phyloP scores from a whole-genome alignment of 2,797 vertebrate genomes.

The Gymnoscopelus microlampas region DNA sequence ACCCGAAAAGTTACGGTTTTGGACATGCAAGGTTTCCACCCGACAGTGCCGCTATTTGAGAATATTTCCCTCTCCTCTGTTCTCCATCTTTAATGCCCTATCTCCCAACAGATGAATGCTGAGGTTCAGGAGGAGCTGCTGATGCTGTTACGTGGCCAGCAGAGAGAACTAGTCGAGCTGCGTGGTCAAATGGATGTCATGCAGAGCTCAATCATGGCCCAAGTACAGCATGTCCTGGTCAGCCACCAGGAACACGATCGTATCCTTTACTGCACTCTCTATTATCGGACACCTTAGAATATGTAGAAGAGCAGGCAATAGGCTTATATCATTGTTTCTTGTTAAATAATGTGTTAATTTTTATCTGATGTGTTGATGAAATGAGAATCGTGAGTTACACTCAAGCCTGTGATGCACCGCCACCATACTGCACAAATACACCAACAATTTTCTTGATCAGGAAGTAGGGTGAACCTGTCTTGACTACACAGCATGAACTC shows the following conservation, averaged over 20 bases:
- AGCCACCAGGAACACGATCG: conserved; percentile 93
- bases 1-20: no score
- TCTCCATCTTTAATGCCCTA: neutral
- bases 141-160: conserved; percentile 89
- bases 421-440: no score
- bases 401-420: neutral
- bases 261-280: conserved; percentile 84
- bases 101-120: conserved; percentile 65
- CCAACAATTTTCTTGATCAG: neutral
- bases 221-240: conserved; percentile 87
- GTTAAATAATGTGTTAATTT: neutral
- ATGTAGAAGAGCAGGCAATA: neutral
- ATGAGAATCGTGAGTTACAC: neutral
- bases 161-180: conserved; percentile 90
- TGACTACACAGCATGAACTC: neutral
- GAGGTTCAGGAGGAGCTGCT: conserved; percentile 91
- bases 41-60: no score
- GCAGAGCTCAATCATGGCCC: conserved; percentile 90
- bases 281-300: neutral
- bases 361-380: neutral
- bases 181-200: conserved; percentile 89
- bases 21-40: no score
- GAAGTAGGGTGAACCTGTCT: neutral
- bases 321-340: no score
- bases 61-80: neutral